A percentile compares a stretch with the other conserved stretches of the same genome.
phyloP scores from a whole-genome alignment of 2,888 invertebrate species.

The Exocentrus adspersus region DNA sequence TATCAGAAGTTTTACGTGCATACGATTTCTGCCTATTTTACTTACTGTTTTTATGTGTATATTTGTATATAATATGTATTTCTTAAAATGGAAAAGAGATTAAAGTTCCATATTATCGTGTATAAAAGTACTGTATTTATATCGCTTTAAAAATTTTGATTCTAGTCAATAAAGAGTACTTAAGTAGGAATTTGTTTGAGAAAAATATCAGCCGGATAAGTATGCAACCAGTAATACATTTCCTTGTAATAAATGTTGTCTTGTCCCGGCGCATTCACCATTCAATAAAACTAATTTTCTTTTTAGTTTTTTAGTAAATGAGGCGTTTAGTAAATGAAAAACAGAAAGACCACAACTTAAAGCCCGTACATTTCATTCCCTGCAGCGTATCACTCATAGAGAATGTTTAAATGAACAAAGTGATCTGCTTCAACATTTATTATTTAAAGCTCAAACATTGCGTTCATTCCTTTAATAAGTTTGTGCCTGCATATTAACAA shows the following conservation, averaged over 20 bases:
- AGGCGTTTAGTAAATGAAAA: no score
- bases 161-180: constrained; percentile 31
- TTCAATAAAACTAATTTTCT: no score
- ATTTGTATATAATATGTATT: constrained; percentile 22
- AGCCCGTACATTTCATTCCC: no score
- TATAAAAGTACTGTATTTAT: constrained; percentile 29
- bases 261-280: no score
- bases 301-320: no score
- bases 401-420: background rate
- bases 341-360: no score
- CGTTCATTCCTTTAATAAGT: constrained; percentile 27
- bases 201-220: no score
- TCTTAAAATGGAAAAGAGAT: constrained; percentile 17
- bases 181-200: background rate
- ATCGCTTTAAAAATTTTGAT: constrained; percentile 29
- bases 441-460: constrained; percentile 40
- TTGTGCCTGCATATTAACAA: constrained; percentile 26
- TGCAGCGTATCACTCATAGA: no score
- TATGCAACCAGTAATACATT: no score
- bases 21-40: constrained; percentile 10
- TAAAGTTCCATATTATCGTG: constrained; percentile 16
- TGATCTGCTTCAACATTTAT: constrained; percentile 40
- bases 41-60: constrained; percentile 18
- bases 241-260: no score
- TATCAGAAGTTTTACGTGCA: constrained; percentile 21